Conservation (phyloP, 1,140 invertebrate species). For the Lethrus apterus region DNA sequence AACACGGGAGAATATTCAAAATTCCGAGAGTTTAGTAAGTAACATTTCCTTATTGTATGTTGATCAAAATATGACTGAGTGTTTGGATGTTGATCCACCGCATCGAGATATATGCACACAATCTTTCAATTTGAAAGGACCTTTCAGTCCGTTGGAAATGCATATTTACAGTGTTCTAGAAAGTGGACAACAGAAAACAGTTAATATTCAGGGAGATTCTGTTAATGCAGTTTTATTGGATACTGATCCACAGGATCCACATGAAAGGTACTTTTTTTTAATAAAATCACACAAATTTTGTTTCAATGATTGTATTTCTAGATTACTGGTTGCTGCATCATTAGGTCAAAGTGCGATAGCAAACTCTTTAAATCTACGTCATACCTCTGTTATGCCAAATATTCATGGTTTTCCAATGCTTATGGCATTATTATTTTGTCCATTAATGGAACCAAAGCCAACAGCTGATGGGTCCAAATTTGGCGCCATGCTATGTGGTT, state of each 20-base stretch:
- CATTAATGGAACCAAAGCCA: conserved; percentile 63
- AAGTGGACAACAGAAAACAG: conserved; percentile 46
- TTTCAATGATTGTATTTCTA: no score
- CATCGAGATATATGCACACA: conserved; percentile 26
- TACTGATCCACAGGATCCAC: conserved; percentile 62
- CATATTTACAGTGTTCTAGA: conserved; percentile 53
- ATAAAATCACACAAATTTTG: no score
- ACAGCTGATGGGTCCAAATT: conserved; percentile 54
- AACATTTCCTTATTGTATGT: neutral
- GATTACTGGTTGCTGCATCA: conserved; percentile 62
- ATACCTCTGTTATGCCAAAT: conserved; percentile 84
- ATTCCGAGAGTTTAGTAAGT: conserved; percentile 21
- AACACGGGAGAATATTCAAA: conserved; percentile 34
- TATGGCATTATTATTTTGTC: conserved; percentile 73
- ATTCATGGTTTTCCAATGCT: conserved; percentile 71
- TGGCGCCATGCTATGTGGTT: conserved; percentile 71
- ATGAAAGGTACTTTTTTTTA: conserved; percentile 49
- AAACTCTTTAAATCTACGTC: conserved; percentile 52
- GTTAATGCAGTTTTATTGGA: conserved; percentile 83
- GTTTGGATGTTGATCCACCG: conserved; percentile 38
- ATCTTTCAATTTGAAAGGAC: conserved; percentile 38
- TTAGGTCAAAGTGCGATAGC: conserved; percentile 50
- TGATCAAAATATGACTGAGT: conserved; percentile 20
- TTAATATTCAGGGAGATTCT: conserved; percentile 63
- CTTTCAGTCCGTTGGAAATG: conserved; percentile 68